Evolutionary conservation across 2,888 invertebrate genomes (phyloP).

Genomic region (Cyaniris semiargus): DNA sequence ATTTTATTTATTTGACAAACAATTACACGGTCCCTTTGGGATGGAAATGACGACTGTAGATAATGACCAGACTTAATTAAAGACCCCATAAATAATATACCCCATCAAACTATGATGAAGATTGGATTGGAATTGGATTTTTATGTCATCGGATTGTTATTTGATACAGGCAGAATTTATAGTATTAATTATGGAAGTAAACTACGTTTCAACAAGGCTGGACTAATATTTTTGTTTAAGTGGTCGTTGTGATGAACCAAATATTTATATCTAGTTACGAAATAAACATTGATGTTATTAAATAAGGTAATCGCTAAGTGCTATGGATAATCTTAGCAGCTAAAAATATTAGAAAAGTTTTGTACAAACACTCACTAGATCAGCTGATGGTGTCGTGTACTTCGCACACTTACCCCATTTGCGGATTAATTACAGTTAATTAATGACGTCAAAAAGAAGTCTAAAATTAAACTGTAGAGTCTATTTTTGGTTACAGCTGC

Average conservation of each 20-base stretch:
- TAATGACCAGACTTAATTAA: conserved; percentile 44
- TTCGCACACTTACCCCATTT: not conserved
- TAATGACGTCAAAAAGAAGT: not conserved
- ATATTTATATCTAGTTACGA: not conserved
- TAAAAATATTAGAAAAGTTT: too few relatives aligned
- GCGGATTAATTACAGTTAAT: not conserved
- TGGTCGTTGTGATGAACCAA: not conserved
- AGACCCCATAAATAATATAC: conserved; percentile 45
- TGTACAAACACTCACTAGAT: too few relatives aligned
- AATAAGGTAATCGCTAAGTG: too few relatives aligned
- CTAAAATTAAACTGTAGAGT: not conserved
- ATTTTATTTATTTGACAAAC: conserved; percentile 80
- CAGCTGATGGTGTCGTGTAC: too few relatives aligned
- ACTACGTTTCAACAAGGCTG: not conserved
- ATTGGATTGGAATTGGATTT: conserved; percentile 37
- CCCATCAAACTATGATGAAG: conserved; percentile 42
- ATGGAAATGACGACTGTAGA: conserved; percentile 70
- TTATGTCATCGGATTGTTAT: conserved; percentile 39
- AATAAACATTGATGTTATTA: not conserved
- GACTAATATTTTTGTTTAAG: not conserved
- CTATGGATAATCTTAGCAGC: too few relatives aligned
- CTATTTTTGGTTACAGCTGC: not conserved
- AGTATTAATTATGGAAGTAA: not conserved
- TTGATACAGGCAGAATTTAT: not conserved
- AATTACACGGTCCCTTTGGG: conserved; percentile 79